These are phyloP conservation scores for Drosophila conformis DNA, from an alignment of 2,888 invertebrate species.

Conservation along the genomic window DNA sequence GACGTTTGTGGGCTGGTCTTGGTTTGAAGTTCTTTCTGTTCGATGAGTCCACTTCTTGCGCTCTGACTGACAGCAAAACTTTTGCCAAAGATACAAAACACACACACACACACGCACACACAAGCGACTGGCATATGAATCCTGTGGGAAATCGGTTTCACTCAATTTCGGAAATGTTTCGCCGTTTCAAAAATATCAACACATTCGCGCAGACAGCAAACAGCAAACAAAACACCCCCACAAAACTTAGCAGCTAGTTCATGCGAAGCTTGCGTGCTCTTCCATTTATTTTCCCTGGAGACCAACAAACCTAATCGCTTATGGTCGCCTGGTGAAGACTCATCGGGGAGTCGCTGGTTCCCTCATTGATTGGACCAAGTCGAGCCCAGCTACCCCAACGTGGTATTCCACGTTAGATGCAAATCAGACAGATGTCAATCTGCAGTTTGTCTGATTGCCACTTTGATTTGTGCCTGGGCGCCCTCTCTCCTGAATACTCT, in stretches of 20 bases:
- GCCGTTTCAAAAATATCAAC: constrained; percentile 59
- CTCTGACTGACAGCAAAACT: constrained; percentile 54
- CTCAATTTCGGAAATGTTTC: constrained; percentile 77
- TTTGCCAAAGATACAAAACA: constrained; percentile 31
- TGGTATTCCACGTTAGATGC: constrained; percentile 48
- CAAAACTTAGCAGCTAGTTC: constrained; percentile 5
- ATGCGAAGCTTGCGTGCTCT: not conserved
- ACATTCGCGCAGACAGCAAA: constrained; percentile 38
- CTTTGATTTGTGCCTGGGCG: constrained; percentile 49
- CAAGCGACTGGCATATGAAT: constrained; percentile 45
- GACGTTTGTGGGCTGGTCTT: constrained; percentile 66
- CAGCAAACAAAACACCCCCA: constrained; percentile 30
- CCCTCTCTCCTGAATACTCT: constrained; percentile 3
- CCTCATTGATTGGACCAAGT: constrained; percentile 53
- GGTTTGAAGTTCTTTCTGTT: constrained; percentile 33
- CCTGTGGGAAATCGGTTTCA: constrained; percentile 79
- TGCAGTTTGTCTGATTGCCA: constrained; percentile 70
- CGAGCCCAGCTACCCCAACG: constrained; percentile 43
- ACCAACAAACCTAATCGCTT: constrained; percentile 81
- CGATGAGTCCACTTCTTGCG: constrained; percentile 46
- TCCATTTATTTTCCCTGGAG: constrained; percentile 59
- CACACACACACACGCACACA: constrained; percentile 20
- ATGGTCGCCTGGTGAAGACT: constrained; percentile 68
- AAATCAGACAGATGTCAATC: constrained; percentile 77
- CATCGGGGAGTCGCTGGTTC: constrained; percentile 55